A percentile compares a stretch with the other conserved stretches of the same genome.
Evolutionary conservation across 2,797 vertebrate species (phyloP).

Genomic region (Melanotaenia pygmaea): DNA sequence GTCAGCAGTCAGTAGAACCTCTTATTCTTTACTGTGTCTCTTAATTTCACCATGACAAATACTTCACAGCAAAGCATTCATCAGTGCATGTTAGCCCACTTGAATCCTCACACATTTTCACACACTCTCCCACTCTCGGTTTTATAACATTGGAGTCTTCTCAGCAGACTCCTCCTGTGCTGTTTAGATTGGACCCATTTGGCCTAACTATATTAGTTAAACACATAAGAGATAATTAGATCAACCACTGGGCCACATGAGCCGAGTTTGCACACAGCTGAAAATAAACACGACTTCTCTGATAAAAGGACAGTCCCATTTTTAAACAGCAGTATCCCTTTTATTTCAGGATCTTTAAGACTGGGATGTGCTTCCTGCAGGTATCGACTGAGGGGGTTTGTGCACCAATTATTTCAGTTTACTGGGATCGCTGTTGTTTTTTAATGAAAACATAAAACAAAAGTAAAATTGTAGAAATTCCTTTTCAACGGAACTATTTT

Average conservation of each 20-base stretch:
- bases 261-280: conserved; percentile 26
- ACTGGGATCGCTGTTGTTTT: background rate
- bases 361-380: background rate
- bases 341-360: background rate
- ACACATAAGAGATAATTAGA: conserved; percentile 52
- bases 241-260: conserved; percentile 46
- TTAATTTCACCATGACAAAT: background rate
- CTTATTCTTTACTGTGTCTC: background rate
- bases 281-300: conserved; percentile 24
- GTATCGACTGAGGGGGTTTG: background rate
- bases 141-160: conserved; percentile 4
- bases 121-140: background rate
- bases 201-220: conserved; percentile 42
- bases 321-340: conserved; percentile 2
- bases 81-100: conserved; percentile 10
- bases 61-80: background rate
- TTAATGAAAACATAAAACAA: background rate
- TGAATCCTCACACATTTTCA: background rate
- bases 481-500: background rate
- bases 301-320: background rate
- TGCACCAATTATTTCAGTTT: background rate
- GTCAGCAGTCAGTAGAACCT: background rate
- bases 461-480: background rate
- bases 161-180: conserved; percentile 22
- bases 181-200: conserved; percentile 39